Evolutionary conservation across 2,113 vertebrate genomes (phyloP).

Genomic region (Hylia prasina): DNA sequence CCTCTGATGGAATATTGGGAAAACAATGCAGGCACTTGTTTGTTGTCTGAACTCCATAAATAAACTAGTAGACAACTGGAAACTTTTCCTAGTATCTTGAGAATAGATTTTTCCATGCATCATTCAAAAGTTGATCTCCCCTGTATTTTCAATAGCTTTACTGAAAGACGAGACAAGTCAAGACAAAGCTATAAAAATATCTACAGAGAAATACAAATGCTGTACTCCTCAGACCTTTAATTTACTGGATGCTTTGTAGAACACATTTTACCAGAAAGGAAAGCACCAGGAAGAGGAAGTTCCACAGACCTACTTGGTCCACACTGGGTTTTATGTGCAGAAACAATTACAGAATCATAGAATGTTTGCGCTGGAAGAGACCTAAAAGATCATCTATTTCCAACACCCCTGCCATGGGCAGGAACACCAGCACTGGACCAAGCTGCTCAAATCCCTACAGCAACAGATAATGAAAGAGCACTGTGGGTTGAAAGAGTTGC

Average conservation of each 20-base stretch:
- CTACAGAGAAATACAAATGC: background rate
- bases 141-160: background rate
- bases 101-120: background rate
- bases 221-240: background rate
- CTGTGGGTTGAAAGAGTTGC: background rate
- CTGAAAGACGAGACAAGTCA: background rate
- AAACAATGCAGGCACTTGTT: background rate
- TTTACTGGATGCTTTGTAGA: background rate
- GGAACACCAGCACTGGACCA: background rate
- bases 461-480: background rate
- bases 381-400: background rate
- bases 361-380: background rate
- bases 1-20: background rate
- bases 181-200: background rate
- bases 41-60: background rate
- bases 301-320: background rate
- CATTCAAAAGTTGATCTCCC: background rate
- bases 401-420: background rate
- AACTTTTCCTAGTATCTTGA: background rate
- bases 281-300: background rate
- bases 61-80: background rate
- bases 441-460: background rate
- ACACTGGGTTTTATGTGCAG: rapidly evolving
- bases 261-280: background rate
- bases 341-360: background rate